Conservation (phyloP, 2,797 vertebrate species). For the Delichon dasypus region DNA sequence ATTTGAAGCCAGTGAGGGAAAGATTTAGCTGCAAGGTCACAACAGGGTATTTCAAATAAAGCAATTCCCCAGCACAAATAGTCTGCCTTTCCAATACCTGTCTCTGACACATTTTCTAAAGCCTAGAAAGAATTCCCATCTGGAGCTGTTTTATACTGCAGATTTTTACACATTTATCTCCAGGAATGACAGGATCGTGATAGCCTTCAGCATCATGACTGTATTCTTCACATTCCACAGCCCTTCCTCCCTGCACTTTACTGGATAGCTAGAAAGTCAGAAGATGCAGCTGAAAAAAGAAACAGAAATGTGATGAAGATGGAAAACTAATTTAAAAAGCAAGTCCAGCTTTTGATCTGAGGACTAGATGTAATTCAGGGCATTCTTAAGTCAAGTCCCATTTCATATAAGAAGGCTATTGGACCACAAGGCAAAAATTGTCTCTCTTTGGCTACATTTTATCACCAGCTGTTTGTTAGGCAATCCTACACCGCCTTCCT, state of each 20-base stretch:
- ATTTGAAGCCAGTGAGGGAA: neutral
- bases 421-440: neutral
- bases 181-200: neutral
- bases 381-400: neutral
- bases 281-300: neutral
- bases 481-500: neutral
- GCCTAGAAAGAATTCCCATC: neutral
- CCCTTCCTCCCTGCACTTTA: neutral
- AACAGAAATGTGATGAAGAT: neutral
- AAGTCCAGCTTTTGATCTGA: neutral
- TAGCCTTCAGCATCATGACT: neutral
- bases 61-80: neutral
- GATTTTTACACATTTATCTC: neutral
- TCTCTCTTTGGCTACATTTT: neutral
- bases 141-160: neutral
- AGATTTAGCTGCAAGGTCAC: neutral
- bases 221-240: neutral
- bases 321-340: neutral
- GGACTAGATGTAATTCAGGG: neutral
- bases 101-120: neutral
- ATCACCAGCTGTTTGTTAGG: neutral
- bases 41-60: neutral
- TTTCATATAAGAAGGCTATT: neutral
- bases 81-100: neutral
- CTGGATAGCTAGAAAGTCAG: neutral